A percentile compares a stretch with the other conserved stretches of the same genome.
These are phyloP conservation scores for Labeo rohita DNA, from an alignment of 2,113 vertebrate genomes.

Conservation along the genomic window DNA sequence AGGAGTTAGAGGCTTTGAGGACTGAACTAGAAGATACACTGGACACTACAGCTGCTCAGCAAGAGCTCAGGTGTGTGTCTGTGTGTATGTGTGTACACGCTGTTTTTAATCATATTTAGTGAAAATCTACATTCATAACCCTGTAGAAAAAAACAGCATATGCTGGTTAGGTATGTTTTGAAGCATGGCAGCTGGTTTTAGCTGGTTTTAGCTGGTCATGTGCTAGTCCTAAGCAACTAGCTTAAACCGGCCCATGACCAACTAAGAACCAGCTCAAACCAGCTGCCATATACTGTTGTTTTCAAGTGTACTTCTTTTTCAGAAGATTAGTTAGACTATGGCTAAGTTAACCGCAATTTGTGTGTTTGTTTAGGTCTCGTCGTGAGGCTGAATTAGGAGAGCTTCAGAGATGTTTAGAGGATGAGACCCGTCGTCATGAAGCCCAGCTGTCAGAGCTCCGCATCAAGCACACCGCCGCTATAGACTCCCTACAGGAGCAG, in stretches of 20 bases:
- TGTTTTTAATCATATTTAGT: background rate
- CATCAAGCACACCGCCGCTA: conserved; percentile 80
- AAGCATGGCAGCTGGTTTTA: too few relatives aligned
- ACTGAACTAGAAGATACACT: conserved; percentile 90
- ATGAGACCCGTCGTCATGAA: conserved; percentile 82
- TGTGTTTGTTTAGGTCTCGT: conserved; percentile 77
- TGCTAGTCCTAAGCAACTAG: too few relatives aligned
- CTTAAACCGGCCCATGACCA: too few relatives aligned
- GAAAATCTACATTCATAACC: background rate
- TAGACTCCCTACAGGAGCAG: conserved; percentile 85
- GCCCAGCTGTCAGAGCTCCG: conserved; percentile 83
- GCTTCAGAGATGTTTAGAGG: conserved; percentile 86
- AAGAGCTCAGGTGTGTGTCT: conserved; percentile 82
- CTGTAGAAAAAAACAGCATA: too few relatives aligned
- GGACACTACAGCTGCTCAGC: conserved; percentile 89
- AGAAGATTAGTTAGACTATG: too few relatives aligned
- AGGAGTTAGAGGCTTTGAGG: conserved; percentile 89
- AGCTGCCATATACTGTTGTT: too few relatives aligned
- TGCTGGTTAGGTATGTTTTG: too few relatives aligned
- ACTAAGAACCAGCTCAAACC: too few relatives aligned
- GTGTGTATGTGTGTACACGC: background rate
- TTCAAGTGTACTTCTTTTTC: too few relatives aligned
- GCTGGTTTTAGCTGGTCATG: too few relatives aligned
- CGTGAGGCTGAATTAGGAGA: conserved; percentile 86
- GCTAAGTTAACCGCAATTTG: too few relatives aligned